Evolutionary conservation across 2,113 vertebrate genomes (phyloP).

Genomic region (Saccopteryx bilineata): DNA sequence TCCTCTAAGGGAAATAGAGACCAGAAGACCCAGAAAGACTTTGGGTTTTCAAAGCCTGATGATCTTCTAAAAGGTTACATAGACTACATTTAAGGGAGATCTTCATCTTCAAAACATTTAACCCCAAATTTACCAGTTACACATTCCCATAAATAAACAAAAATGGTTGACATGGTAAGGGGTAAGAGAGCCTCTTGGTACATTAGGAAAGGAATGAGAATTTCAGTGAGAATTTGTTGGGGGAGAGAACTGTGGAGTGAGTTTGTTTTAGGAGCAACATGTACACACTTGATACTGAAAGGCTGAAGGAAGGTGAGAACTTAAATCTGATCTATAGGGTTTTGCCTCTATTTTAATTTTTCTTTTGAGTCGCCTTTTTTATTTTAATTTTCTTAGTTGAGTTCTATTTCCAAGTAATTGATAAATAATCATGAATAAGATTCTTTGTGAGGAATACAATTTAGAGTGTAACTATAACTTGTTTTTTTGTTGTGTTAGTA

Average conservation of each 20-base stretch:
- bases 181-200: neutral
- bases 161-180: neutral
- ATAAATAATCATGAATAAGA: slow-evolving; percentile 8
- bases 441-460: slow-evolving; percentile 24
- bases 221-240: neutral
- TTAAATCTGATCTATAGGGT: neutral
- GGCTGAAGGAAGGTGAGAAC: neutral
- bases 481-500: slow-evolving; percentile 36
- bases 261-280: neutral
- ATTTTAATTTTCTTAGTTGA: slow-evolving; percentile 42
- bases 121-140: neutral
- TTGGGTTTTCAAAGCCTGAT: neutral
- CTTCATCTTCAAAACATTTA: neutral
- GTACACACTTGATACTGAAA: neutral
- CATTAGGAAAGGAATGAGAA: neutral
- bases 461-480: slow-evolving; percentile 34
- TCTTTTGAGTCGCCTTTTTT: neutral
- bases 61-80: neutral
- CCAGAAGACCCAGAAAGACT: neutral
- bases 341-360: neutral
- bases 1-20: neutral
- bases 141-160: neutral
- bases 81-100: neutral
- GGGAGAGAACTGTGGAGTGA: neutral
- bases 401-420: slow-evolving; percentile 30